Conservation (phyloP, 1,140 invertebrate genomes). For the Bombus ignitus region DNA sequence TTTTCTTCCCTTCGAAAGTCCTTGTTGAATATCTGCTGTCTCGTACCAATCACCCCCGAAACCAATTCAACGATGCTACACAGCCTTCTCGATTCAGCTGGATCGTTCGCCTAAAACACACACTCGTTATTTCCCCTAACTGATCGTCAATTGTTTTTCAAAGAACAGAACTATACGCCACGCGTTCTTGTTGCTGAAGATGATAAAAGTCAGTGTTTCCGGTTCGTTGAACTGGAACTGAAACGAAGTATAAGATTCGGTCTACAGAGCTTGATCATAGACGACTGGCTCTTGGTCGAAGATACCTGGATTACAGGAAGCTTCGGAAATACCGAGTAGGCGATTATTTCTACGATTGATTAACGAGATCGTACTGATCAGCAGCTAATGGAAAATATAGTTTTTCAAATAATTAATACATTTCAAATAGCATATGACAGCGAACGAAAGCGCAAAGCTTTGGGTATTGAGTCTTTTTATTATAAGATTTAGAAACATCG, state of each 20-base stretch:
- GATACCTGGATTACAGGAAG: background rate
- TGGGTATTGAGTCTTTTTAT: background rate
- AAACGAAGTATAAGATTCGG: slow-evolving; percentile 15
- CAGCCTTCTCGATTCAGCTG: background rate
- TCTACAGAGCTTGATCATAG: slow-evolving; percentile 2
- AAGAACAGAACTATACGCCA: slow-evolving; percentile 15
- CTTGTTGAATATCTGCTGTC: slow-evolving; percentile 22
- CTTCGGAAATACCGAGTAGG: background rate
- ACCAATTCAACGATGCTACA: background rate
- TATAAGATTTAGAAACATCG: background rate
- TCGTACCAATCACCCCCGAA: background rate
- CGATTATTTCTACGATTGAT: background rate
- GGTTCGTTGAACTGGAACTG: slow-evolving; percentile 45
- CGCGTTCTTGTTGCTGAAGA: slow-evolving; percentile 3
- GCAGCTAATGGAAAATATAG: background rate
- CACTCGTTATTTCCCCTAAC: background rate
- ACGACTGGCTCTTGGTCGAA: background rate
- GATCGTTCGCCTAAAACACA: background rate
- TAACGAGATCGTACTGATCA: background rate
- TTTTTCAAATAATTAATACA: background rate
- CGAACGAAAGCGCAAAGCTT: background rate
- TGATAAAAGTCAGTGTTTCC: slow-evolving; percentile 35
- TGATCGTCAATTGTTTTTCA: slow-evolving; percentile 18
- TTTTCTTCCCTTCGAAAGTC: slow-evolving; percentile 63
- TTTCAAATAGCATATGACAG: no score